Conservation (phyloP, 2,113 vertebrate species). For the Spheniscus mendiculus region DNA sequence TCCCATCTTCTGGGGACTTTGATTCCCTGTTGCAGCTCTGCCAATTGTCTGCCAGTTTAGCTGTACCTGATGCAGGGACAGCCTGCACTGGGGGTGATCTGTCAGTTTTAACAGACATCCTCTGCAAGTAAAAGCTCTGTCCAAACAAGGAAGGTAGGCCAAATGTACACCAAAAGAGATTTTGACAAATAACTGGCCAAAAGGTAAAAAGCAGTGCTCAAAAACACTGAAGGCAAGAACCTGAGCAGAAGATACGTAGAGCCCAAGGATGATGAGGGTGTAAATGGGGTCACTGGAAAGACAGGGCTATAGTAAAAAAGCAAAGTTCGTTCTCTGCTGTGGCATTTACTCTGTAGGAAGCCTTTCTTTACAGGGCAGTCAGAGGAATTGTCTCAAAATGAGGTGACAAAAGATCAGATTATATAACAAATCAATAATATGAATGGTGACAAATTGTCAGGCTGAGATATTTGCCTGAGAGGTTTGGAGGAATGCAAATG, state of each 20-base stretch:
- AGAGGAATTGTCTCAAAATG: background rate
- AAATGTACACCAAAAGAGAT: background rate
- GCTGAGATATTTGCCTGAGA: background rate
- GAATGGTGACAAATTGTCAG: background rate
- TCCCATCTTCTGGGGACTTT: rapidly evolving
- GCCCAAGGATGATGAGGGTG: background rate
- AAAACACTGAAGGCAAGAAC: background rate
- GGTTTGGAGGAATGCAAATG: background rate
- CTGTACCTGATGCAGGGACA: too few species aligned
- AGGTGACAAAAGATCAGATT: background rate
- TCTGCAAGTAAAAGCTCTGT: background rate
- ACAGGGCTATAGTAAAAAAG: rapidly evolving
- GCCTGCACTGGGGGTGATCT: too few species aligned
- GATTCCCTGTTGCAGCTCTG: background rate
- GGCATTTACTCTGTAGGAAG: background rate
- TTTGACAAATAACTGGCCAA: background rate
- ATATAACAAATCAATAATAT: rapidly evolving
- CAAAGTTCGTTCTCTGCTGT: background rate
- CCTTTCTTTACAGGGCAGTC: background rate
- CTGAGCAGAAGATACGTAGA: background rate
- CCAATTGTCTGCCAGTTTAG: background rate
- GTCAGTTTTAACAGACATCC: too few species aligned
- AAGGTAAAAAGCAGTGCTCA: background rate
- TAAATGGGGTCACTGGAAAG: background rate
- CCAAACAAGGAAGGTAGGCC: background rate